Conservation (phyloP, 2,113 vertebrate species). For the Gallinago paraguaiae region DNA sequence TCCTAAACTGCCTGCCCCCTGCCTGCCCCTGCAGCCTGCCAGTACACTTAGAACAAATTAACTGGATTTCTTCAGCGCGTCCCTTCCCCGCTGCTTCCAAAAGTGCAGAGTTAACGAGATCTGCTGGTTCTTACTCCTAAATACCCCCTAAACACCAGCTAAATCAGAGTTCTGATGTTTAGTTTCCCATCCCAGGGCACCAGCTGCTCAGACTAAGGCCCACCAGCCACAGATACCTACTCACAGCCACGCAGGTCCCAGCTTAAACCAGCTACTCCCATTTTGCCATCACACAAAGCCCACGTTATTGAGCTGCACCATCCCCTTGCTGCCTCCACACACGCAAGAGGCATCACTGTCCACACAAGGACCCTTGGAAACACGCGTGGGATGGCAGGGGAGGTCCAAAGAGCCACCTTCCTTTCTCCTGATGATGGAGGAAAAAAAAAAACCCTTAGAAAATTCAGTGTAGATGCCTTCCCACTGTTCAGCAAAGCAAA, state of each 20-base stretch:
- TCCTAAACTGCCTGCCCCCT: accelerated
- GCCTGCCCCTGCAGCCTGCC: not conserved
- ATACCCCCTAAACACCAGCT: not conserved
- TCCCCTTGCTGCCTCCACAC: not conserved
- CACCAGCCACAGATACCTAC: not conserved
- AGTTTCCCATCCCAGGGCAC: not conserved
- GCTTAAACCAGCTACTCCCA: not conserved
- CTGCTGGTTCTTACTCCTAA: not conserved
- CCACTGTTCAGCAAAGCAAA: not conserved
- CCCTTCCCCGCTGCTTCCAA: not conserved
- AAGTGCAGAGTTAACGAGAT: not conserved
- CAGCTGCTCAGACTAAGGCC: not conserved
- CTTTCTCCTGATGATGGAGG: not conserved
- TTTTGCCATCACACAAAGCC: accelerated
- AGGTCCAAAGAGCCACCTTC: not conserved
- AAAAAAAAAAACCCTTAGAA: not conserved
- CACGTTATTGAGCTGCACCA: accelerated
- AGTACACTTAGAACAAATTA: not conserved
- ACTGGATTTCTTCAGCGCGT: accelerated
- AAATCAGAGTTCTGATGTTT: not conserved
- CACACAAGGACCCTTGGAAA: not conserved
- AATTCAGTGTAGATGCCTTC: not conserved
- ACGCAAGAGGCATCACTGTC: accelerated
- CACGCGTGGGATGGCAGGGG: accelerated
- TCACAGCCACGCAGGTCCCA: not conserved